Conservation (phyloP, 2,888 invertebrate species). For the Bimastos eiseni region DNA sequence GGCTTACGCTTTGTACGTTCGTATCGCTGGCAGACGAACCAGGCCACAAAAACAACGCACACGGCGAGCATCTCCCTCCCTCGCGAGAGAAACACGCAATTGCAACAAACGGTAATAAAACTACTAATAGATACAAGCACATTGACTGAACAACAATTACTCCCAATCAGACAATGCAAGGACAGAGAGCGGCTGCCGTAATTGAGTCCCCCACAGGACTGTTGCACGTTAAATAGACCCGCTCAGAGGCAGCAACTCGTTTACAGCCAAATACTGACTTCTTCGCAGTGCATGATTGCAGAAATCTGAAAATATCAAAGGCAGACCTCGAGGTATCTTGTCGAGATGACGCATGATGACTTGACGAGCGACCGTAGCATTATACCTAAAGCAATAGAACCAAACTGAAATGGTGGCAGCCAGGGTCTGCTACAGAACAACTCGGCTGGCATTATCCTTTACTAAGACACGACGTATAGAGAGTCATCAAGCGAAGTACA, state of each 20-base stretch:
- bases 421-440: neutral
- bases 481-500: constrained; percentile 88
- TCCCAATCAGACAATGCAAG: neutral
- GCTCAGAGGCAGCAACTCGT: neutral
- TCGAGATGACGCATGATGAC: neutral
- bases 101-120: neutral
- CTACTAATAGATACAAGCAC: neutral
- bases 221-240: constrained; percentile 2
- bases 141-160: constrained; percentile 5
- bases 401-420: neutral
- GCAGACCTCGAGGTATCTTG: neutral
- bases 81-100: neutral
- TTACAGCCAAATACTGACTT: neutral
- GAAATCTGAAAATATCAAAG: neutral
- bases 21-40: neutral
- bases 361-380: neutral
- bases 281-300: neutral
- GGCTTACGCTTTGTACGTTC: neutral
- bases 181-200: neutral
- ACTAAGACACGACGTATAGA: neutral
- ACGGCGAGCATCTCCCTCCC: neutral
- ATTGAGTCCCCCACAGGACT: neutral
- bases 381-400: constrained; percentile 6
- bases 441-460: neutral
- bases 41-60: neutral